Conservation (phyloP, 2,888 invertebrate genomes). For the Subacronicta megacephala region DNA sequence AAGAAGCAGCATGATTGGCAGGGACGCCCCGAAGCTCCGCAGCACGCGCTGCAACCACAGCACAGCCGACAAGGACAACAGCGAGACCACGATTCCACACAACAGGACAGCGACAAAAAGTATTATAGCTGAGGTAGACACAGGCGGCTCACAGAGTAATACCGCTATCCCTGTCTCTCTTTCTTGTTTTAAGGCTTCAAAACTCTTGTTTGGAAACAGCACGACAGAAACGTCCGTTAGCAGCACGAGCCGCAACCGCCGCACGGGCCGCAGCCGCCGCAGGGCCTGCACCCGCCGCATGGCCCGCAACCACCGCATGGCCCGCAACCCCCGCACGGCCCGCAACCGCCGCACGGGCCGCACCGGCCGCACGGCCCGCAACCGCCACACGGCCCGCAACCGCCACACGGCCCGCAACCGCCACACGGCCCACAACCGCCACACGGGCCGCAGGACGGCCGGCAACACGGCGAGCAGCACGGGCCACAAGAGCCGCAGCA, state of each 20-base stretch:
- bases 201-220: constrained; percentile 6
- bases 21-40: too few relatives aligned
- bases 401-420: constrained; percentile 12
- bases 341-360: background rate
- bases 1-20: too few relatives aligned
- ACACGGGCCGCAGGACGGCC: constrained; percentile 34
- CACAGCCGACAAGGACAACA: too few relatives aligned
- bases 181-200: background rate
- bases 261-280: constrained; percentile 12
- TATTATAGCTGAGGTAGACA: too few relatives aligned
- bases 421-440: constrained; percentile 33
- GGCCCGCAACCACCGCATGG: background rate
- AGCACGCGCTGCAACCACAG: too few relatives aligned
- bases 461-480: constrained; percentile 34
- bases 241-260: constrained; percentile 1
- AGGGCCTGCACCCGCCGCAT: background rate
- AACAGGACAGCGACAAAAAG: too few relatives aligned
- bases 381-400: background rate
- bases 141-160: too few relatives aligned
- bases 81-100: too few relatives aligned
- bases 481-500: constrained; percentile 47
- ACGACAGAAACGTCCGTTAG: background rate
- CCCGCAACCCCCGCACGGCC: background rate
- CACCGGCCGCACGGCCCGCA: constrained; percentile 6
- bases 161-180: background rate